A percentile compares a stretch with the other conserved stretches of the same genome.
These are phyloP conservation scores for Notoglanidium macrostoma DNA, from an alignment of 2,797 vertebrate species.

Conservation along the genomic window DNA sequence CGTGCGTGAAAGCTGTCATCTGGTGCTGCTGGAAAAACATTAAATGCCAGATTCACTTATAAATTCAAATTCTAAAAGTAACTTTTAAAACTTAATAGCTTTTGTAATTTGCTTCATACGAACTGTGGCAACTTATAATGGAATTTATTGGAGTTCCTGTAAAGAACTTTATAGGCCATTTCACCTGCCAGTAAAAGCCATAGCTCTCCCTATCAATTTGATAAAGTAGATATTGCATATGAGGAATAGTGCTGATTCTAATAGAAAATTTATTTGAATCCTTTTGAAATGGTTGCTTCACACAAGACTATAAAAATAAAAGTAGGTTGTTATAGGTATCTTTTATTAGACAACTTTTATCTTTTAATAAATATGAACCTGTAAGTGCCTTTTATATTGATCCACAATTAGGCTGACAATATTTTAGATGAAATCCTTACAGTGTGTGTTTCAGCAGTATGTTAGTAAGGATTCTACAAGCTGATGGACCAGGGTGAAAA, in stretches of 20 bases:
- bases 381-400: neutral
- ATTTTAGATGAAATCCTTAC: neutral
- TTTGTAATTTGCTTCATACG: conserved; percentile 34
- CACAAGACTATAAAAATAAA: conserved; percentile 17
- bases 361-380: conserved; percentile 28
- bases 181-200: conserved; percentile 33
- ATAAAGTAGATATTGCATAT: conserved; percentile 26
- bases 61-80: conserved; percentile 29
- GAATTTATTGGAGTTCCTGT: conserved; percentile 37
- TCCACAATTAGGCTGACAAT: conserved; percentile 17
- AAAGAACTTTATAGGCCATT: conserved; percentile 42
- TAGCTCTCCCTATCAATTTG: conserved; percentile 33
- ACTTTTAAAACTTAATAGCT: conserved; percentile 35
- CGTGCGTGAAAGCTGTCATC: neutral
- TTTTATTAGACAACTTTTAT: conserved; percentile 25
- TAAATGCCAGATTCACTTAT: neutral
- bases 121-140: conserved; percentile 35
- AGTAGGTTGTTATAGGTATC: conserved; percentile 2
- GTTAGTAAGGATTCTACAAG: neutral
- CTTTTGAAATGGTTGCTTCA: neutral
- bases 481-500: neutral
- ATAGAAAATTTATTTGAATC: conserved; percentile 28
- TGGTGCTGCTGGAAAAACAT: neutral
- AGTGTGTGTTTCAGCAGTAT: neutral
- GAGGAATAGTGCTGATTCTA: conserved; percentile 22